phyloP scores from a whole-genome alignment of 2,797 vertebrate species.

The Callimico goeldii region DNA sequence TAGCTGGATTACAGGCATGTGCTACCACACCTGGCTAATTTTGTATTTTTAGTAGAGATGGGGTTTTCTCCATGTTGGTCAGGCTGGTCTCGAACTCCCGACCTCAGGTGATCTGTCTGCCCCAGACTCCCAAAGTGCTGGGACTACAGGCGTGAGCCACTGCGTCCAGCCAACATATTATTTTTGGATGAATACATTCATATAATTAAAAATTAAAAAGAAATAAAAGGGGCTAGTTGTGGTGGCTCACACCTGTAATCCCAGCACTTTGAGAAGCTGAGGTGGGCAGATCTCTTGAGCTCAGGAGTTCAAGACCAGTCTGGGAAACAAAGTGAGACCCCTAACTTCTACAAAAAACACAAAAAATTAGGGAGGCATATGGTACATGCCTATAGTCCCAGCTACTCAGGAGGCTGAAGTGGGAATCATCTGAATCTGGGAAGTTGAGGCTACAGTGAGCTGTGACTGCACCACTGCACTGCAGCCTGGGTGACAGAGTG shows the following conservation, averaged over 20 bases:
- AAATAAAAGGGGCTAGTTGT: not conserved
- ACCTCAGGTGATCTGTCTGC: too few relatives aligned
- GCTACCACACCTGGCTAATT: too few relatives aligned
- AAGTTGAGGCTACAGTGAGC: not conserved
- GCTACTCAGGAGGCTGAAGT: not conserved
- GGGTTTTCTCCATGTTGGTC: too few relatives aligned
- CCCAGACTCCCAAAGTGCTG: too few relatives aligned
- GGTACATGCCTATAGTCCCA: not conserved
- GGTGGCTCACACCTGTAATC: not conserved
- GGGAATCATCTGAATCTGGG: not conserved
- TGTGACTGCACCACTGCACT: not conserved
- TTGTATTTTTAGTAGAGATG: too few relatives aligned
- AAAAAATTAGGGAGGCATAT: not conserved
- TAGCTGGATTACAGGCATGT: too few relatives aligned
- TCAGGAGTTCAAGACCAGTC: not conserved
- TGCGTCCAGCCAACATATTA: not conserved
- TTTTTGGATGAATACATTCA: conserved; percentile 36
- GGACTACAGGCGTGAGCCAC: too few relatives aligned
- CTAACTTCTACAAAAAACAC: not conserved
- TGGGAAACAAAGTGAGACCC: not conserved
- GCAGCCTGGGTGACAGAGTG: not conserved
- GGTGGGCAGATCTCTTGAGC: not conserved
- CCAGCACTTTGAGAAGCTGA: not conserved
- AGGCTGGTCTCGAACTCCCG: too few relatives aligned
- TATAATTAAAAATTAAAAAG: conserved; percentile 24